phyloP scores from a whole-genome alignment of 2,113 vertebrate genomes.

The Salvelinus alpinus region DNA sequence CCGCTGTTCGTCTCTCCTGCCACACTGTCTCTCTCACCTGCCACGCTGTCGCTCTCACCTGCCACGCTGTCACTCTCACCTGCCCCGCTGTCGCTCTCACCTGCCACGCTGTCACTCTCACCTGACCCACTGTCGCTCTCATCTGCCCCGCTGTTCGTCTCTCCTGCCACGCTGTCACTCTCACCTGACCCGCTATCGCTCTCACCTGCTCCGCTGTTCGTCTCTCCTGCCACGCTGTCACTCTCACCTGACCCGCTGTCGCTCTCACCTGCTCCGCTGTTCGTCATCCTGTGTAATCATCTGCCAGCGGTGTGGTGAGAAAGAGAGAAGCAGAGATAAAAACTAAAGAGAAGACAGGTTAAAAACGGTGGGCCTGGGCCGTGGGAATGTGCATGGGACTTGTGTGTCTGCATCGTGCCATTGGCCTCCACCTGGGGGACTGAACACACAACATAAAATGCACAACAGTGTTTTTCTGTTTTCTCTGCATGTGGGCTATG shows the following conservation, averaged over 20 bases:
- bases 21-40: too few relatives aligned
- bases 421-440: constrained; percentile 46
- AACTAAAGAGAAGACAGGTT: neutral
- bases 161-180: too few relatives aligned
- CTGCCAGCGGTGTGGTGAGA: constrained; percentile 66
- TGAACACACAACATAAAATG: constrained; percentile 32
- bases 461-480: constrained; percentile 20
- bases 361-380: constrained; percentile 41
- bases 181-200: too few relatives aligned
- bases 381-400: constrained; percentile 63
- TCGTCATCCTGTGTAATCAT: constrained; percentile 76
- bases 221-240: too few relatives aligned
- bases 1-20: too few relatives aligned
- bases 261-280: constrained; percentile 15
- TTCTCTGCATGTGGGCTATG: constrained; percentile 52
- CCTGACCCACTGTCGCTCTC: too few relatives aligned
- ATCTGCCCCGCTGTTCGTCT: too few relatives aligned
- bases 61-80: too few relatives aligned
- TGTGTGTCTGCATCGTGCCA: constrained; percentile 66
- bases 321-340: neutral
- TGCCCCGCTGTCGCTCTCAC: too few relatives aligned
- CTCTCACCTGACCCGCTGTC: neutral
- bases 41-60: too few relatives aligned
- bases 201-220: too few relatives aligned
- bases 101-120: too few relatives aligned